Percentiles rank a stretch among this genome's conserved stretches.
Conservation (phyloP, 2,888 invertebrate genomes). For the Anaspis maculata region DNA sequence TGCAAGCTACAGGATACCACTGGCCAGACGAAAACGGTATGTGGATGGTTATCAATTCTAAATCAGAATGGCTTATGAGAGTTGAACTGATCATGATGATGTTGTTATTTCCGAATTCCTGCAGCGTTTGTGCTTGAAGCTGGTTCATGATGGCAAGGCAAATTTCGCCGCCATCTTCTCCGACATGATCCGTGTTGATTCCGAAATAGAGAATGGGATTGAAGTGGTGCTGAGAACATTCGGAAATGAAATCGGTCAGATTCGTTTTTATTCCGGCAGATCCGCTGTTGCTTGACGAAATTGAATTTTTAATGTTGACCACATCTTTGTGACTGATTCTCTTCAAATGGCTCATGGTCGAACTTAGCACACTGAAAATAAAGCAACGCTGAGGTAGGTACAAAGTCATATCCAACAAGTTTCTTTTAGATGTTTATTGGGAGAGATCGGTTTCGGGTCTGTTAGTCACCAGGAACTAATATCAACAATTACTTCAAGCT, state of each 20-base stretch:
- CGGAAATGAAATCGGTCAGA: conserved; percentile 5
- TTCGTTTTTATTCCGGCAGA: not conserved
- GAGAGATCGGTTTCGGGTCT: too few species aligned
- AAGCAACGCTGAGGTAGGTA: too few species aligned
- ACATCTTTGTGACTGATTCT: not conserved
- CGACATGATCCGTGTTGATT: conserved; percentile 2
- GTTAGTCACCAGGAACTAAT: too few species aligned
- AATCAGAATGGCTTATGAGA: conserved; percentile 7
- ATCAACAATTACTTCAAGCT: too few species aligned
- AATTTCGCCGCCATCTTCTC: conserved; percentile 2
- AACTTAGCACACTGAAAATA: conserved; percentile 8
- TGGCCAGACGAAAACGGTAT: conserved; percentile 10
- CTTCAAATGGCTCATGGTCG: conserved; percentile 4
- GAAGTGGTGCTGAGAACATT: conserved; percentile 3
- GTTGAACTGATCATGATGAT: conserved; percentile 5
- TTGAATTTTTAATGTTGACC: too few species aligned
- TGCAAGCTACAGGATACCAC: conserved; percentile 10
- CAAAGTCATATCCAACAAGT: too few species aligned
- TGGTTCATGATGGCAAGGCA: conserved; percentile 9
- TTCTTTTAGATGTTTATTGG: too few species aligned
- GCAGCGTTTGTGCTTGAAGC: conserved; percentile 7
- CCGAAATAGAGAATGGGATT: conserved; percentile 9
- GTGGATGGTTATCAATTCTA: conserved; percentile 10
- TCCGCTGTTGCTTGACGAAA: conserved; percentile 1
- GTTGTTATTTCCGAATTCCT: conserved; percentile 3